Conservation (phyloP, 2,888 invertebrate species). For the Tricholauxania praeusta region DNA sequence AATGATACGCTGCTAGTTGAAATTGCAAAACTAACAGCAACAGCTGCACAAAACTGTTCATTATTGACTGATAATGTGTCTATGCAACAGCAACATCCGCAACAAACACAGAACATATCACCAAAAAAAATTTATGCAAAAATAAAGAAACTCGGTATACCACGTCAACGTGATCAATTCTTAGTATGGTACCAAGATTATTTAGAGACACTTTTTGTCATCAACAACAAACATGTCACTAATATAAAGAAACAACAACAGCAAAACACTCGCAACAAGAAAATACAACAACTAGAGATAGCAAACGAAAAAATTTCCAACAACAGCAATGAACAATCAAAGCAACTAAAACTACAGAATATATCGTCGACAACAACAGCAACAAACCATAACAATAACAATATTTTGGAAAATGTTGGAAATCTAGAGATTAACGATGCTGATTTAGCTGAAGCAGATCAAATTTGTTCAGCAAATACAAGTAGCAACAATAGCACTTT, state of each 20-base stretch:
- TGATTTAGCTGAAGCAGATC: constrained; percentile 85
- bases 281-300: constrained; percentile 35
- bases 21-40: constrained; percentile 64
- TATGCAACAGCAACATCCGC: constrained; percentile 33
- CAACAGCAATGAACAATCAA: constrained; percentile 32
- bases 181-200: constrained; percentile 63
- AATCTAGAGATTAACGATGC: constrained; percentile 73
- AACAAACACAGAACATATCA: constrained; percentile 52
- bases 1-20: constrained; percentile 63
- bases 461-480: constrained; percentile 70
- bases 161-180: constrained; percentile 63
- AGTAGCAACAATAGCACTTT: constrained; percentile 40
- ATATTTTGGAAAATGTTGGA: constrained; percentile 48
- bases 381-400: constrained; percentile 49
- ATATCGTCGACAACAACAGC: constrained; percentile 23
- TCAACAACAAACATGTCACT: neutral
- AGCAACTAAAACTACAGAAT: constrained; percentile 49
- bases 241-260: constrained; percentile 31
- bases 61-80: constrained; percentile 5
- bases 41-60: constrained; percentile 58
- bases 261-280: constrained; percentile 26
- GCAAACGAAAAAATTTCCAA: constrained; percentile 35
- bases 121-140: constrained; percentile 65
- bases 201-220: constrained; percentile 58
- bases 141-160: constrained; percentile 61